These are phyloP conservation scores for Drosophila mayaguana DNA, from an alignment of 2,888 invertebrate species.

Conservation along the genomic window DNA sequence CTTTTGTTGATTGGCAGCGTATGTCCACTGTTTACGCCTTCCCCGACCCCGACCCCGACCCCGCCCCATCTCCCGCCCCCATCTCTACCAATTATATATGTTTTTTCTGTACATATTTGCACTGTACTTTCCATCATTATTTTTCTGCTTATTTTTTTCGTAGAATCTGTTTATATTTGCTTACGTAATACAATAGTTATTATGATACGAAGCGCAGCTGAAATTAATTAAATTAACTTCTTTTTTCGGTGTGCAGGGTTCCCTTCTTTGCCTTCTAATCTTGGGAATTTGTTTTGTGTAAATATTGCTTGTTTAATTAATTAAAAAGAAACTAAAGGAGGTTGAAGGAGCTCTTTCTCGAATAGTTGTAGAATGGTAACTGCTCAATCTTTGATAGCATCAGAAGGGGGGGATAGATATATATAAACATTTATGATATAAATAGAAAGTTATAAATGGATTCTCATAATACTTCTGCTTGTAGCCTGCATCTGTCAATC, in stretches of 20 bases:
- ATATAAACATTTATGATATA: too few species aligned
- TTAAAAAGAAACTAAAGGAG: not conserved
- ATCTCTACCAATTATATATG: conserved; percentile 1
- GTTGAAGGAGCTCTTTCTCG: not conserved
- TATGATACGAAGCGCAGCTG: conserved; percentile 20
- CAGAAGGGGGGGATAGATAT: too few species aligned
- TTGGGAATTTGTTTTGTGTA: not conserved
- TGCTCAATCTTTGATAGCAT: too few species aligned
- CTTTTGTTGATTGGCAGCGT: conserved; percentile 70
- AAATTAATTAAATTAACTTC: conserved; percentile 67
- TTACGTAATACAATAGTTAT: conserved; percentile 62
- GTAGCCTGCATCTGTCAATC: too few species aligned
- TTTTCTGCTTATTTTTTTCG: not conserved
- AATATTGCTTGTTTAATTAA: conserved; percentile 10
- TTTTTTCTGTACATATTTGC: conserved; percentile 36
- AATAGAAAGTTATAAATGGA: too few species aligned
- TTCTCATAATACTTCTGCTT: too few species aligned
- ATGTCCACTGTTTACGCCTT: conserved; percentile 35
- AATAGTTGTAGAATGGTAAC: too few species aligned
- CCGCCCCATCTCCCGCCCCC: not conserved
- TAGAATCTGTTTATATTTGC: conserved; percentile 54
- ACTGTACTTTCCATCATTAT: conserved; percentile 15
- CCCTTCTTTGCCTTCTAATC: not conserved
- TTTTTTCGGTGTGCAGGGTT: not conserved
- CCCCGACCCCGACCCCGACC: not conserved